Percentiles rank a stretch among this genome's conserved stretches.
Conservation (phyloP, 2,113 vertebrate genomes). For the Antigone vipio region DNA sequence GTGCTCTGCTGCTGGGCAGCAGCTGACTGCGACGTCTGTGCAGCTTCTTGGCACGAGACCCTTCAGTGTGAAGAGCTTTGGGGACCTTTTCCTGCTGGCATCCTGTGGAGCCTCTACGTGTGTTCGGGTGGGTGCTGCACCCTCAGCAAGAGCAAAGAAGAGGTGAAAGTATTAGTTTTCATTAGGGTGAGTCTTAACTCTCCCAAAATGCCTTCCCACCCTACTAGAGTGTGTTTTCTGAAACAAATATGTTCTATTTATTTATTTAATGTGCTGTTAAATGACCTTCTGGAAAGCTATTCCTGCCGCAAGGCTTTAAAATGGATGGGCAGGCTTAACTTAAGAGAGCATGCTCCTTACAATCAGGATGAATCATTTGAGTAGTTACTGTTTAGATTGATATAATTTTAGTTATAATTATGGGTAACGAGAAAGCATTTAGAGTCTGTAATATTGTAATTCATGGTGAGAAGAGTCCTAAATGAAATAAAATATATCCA, state of each 20-base stretch:
- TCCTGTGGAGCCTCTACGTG: not conserved
- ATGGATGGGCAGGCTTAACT: slow-evolving; percentile 43
- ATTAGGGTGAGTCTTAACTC: not conserved
- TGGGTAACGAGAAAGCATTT: slow-evolving; percentile 68
- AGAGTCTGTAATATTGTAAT: slow-evolving; percentile 62
- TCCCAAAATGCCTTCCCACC: not conserved
- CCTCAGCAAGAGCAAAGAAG: not conserved
- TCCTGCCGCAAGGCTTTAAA: slow-evolving; percentile 33
- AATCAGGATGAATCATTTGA: slow-evolving; percentile 59
- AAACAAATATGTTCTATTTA: slow-evolving; percentile 43
- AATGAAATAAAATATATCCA: slow-evolving; percentile 26
- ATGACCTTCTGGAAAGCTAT: slow-evolving; percentile 55
- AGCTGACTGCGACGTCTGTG: not conserved
- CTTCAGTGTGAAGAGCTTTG: rapidly evolving
- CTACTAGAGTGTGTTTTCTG: not conserved
- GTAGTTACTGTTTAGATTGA: slow-evolving; percentile 72
- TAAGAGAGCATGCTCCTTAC: slow-evolving; percentile 20
- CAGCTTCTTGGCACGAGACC: not conserved
- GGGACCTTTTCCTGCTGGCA: not conserved
- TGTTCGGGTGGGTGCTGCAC: not conserved
- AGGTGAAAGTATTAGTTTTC: not conserved
- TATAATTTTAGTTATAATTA: slow-evolving; percentile 74
- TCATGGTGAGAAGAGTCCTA: slow-evolving; percentile 57
- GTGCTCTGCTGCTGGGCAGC: not conserved
- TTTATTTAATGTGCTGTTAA: slow-evolving; percentile 66